A percentile compares a stretch with the other conserved stretches of the same genome.
Evolutionary conservation across 2,797 vertebrate species (phyloP).

Genomic region (Pagetopsis macropterus): DNA sequence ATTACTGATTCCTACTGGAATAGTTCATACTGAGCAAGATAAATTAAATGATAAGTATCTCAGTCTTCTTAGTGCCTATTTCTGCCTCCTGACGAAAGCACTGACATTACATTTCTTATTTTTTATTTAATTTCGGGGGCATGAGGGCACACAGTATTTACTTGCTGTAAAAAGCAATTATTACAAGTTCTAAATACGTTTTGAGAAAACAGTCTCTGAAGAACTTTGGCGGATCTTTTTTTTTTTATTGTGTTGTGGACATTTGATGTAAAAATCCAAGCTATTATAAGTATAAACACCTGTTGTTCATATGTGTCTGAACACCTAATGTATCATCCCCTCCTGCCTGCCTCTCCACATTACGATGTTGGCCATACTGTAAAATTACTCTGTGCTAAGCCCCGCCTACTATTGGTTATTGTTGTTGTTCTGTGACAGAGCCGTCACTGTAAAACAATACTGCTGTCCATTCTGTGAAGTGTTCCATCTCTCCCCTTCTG

Average conservation of each 20-base stretch:
- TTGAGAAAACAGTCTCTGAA: constrained; percentile 36
- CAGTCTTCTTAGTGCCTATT: constrained; percentile 52
- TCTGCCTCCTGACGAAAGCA: constrained; percentile 61
- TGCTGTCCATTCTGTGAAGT: too few relatives aligned
- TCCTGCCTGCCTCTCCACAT: not conserved
- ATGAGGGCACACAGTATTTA: constrained; percentile 49
- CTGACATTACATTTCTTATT: constrained; percentile 56
- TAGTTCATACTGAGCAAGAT: constrained; percentile 76
- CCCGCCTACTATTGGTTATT: too few relatives aligned
- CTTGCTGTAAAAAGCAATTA: constrained; percentile 61
- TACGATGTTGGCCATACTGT: constrained; percentile 1
- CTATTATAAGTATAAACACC: constrained; percentile 12
- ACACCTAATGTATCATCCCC: not conserved
- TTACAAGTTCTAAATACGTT: constrained; percentile 40
- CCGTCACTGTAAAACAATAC: too few relatives aligned
- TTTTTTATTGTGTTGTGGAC: constrained; percentile 16
- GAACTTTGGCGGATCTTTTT: constrained; percentile 39
- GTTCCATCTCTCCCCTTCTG: too few relatives aligned
- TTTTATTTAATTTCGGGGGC: constrained; percentile 55
- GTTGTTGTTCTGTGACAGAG: too few relatives aligned
- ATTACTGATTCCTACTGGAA: constrained; percentile 79
- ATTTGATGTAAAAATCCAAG: constrained; percentile 8
- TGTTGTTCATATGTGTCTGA: constrained; percentile 13
- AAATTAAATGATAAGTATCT: constrained; percentile 82
- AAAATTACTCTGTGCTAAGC: not conserved